Conservation (phyloP, 1,140 invertebrate species). For the Drosophila repleta region DNA sequence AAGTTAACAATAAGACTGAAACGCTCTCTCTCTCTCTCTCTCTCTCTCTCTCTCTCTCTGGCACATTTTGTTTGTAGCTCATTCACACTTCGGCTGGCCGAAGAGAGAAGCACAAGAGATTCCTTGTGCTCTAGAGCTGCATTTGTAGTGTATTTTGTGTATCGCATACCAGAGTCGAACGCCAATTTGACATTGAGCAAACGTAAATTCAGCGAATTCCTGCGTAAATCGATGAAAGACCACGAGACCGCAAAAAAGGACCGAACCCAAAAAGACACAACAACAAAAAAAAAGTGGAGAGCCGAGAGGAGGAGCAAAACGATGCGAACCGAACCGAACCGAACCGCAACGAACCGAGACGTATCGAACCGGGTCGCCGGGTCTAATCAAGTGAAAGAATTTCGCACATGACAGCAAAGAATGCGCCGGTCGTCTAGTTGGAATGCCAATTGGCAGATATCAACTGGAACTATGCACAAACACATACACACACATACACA, state of each 20-base stretch:
- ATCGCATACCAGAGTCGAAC: slow-evolving; percentile 71
- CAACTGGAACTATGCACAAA: slow-evolving; percentile 11
- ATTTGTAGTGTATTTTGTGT: slow-evolving; percentile 20
- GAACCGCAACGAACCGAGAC: not conserved
- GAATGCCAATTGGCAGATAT: slow-evolving; percentile 10
- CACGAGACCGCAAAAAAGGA: slow-evolving; percentile 26
- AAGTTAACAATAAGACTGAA: no score
- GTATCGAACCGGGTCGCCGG: slow-evolving; percentile 7
- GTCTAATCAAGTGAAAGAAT: slow-evolving; percentile 50
- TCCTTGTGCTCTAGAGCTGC: slow-evolving; percentile 1
- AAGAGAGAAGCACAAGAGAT: not conserved
- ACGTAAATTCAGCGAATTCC: slow-evolving; percentile 66
- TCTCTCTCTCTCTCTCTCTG: no score
- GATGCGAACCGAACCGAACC: slow-evolving; percentile 14
- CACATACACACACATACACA: slow-evolving; percentile 9
- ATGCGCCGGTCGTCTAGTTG: slow-evolving; percentile 41
- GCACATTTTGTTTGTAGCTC: slow-evolving; percentile 1
- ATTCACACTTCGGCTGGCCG: slow-evolving; percentile 2
- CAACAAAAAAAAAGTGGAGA: slow-evolving; percentile 23
- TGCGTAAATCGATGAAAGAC: slow-evolving; percentile 45
- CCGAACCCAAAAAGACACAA: slow-evolving; percentile 17
- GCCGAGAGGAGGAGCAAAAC: no score
- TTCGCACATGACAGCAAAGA: slow-evolving; percentile 70
- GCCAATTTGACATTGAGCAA: slow-evolving; percentile 79
- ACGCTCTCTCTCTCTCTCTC: no score